phyloP scores from a whole-genome alignment of 2,888 invertebrate species.

The Andricus quercusramuli region DNA sequence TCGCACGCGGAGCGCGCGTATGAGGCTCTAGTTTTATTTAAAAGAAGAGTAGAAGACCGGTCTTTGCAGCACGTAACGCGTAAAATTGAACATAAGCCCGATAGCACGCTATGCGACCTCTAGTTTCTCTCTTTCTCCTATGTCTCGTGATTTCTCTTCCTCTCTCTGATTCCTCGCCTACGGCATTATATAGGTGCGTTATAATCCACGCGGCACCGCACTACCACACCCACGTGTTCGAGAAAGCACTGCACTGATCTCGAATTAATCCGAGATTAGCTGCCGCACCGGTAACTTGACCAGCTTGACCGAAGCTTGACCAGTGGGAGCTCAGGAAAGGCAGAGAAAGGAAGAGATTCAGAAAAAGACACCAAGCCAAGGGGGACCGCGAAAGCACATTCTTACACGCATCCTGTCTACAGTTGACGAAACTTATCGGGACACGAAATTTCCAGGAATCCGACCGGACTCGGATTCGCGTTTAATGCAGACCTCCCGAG shows the following conservation, averaged over 20 bases:
- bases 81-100: constrained; percentile 62
- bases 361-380: constrained; percentile 50
- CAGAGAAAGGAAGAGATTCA: constrained; percentile 45
- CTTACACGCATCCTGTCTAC: constrained; percentile 76
- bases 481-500: constrained; percentile 38
- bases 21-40: fast-evolving
- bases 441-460: constrained; percentile 75
- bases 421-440: constrained; percentile 76
- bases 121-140: background rate
- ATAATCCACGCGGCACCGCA: background rate
- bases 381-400: constrained; percentile 66
- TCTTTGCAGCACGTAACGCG: constrained; percentile 52
- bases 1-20: too few species aligned
- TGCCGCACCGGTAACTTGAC: constrained; percentile 70
- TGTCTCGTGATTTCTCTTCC: background rate
- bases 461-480: constrained; percentile 47
- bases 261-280: constrained; percentile 73
- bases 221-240: background rate
- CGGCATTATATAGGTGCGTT: background rate
- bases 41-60: constrained; percentile 9
- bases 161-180: constrained; percentile 1
- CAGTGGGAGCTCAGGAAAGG: constrained; percentile 59
- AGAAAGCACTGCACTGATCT: constrained; percentile 60
- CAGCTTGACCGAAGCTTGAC: constrained; percentile 65
- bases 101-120: constrained; percentile 54